These are phyloP conservation scores for Grammomys surdaster DNA, from an alignment of 2,113 vertebrate species.

Conservation along the genomic window DNA sequence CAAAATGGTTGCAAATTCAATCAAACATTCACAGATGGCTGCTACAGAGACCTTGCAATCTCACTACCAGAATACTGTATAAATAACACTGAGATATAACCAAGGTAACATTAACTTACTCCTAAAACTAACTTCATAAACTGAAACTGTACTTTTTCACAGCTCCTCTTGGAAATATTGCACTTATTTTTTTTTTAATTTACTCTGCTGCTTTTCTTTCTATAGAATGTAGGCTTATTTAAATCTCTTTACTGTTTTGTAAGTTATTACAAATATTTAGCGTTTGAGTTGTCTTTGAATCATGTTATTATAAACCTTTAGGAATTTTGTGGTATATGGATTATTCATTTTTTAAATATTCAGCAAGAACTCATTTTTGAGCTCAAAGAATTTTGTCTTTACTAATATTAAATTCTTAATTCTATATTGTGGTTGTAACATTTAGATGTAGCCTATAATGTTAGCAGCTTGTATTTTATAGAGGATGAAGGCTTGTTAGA, in stretches of 20 bases:
- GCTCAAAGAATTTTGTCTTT: neutral
- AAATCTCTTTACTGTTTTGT: too few relatives aligned
- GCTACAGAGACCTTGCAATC: too few relatives aligned
- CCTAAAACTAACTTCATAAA: neutral
- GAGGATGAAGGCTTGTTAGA: neutral
- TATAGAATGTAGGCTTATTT: neutral
- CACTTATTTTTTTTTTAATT: neutral
- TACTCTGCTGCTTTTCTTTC: neutral
- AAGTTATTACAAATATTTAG: neutral
- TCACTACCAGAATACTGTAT: neutral
- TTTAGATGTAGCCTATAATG: neutral
- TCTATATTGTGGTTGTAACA: neutral
- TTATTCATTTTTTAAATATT: neutral
- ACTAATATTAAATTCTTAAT: neutral
- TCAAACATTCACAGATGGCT: neutral
- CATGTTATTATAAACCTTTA: neutral
- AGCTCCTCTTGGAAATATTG: neutral
- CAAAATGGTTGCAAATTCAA: neutral
- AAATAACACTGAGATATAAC: neutral
- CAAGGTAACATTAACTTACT: neutral
- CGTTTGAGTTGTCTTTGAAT: neutral
- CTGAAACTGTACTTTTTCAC: neutral
- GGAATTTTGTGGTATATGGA: neutral
- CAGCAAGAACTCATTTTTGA: neutral
- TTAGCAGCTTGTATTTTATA: neutral